Evolutionary conservation across 2,797 vertebrate genomes (phyloP).

Genomic region (Gouania willdenowi): DNA sequence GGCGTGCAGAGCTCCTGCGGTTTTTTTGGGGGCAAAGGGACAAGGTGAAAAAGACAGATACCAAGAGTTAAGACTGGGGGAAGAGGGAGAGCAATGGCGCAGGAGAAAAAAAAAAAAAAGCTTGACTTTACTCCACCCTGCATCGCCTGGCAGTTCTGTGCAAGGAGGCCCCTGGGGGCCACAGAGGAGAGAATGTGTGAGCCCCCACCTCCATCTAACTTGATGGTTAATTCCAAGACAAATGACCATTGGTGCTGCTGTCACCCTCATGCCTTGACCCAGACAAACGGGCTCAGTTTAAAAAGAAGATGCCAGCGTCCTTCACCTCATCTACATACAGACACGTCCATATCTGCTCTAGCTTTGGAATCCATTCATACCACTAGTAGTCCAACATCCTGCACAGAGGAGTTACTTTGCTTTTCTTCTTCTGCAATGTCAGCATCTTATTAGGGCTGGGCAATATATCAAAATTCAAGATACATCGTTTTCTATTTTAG

Average conservation of each 20-base stretch:
- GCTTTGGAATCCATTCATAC: slow-evolving; percentile 51
- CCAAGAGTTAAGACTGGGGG: slow-evolving; percentile 16
- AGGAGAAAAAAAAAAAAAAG: slow-evolving; percentile 32
- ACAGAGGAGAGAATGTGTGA: slow-evolving; percentile 31
- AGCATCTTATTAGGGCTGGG: no score
- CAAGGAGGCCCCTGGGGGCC: slow-evolving; percentile 36
- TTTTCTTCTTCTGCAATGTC: slow-evolving; percentile 43
- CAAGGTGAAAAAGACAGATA: slow-evolving; percentile 55
- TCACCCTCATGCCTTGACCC: slow-evolving; percentile 70
- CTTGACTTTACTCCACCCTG: slow-evolving; percentile 39
- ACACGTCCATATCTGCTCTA: slow-evolving; percentile 51
- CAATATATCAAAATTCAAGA: no score
- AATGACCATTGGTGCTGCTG: slow-evolving; percentile 73
- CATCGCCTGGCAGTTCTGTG: slow-evolving; percentile 61
- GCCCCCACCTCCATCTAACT: slow-evolving; percentile 42
- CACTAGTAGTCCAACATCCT: slow-evolving; percentile 52
- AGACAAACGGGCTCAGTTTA: slow-evolving; percentile 75
- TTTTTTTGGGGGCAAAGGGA: slow-evolving; percentile 65
- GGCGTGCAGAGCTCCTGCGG: slow-evolving; percentile 53
- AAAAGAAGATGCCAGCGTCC: slow-evolving; percentile 66
- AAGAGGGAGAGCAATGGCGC: slow-evolving; percentile 6
- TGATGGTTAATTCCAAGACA: slow-evolving; percentile 71
- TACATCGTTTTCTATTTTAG: no score
- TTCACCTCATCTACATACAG: slow-evolving; percentile 50
- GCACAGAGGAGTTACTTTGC: slow-evolving; percentile 55